Percentiles rank a stretch among this genome's conserved stretches.
Conservation (phyloP, 2,113 vertebrate species). For the Pterocles orientalis region DNA sequence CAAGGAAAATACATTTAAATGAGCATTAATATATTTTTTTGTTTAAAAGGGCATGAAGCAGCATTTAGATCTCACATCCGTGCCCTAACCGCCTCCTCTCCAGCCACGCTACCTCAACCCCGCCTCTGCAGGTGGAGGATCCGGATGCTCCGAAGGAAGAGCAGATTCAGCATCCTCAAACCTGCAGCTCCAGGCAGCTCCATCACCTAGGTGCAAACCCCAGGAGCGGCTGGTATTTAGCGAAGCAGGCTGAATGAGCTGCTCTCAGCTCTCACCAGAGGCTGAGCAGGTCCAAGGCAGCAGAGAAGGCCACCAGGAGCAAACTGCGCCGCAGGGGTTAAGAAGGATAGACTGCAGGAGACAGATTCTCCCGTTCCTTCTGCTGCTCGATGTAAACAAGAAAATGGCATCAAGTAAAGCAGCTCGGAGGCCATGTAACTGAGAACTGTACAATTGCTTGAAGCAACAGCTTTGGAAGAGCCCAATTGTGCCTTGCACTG, state of each 20-base stretch:
- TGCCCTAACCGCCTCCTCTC: rapidly evolving
- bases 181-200: neutral
- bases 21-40: neutral
- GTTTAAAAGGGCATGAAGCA: neutral
- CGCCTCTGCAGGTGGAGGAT: rapidly evolving
- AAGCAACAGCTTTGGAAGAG: neutral
- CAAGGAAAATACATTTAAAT: neutral
- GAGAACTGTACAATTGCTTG: too few species aligned
- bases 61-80: neutral
- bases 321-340: rapidly evolving
- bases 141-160: rapidly evolving
- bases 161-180: neutral
- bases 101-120: neutral
- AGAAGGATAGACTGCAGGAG: neutral
- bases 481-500: rapidly evolving
- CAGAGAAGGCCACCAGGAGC: rapidly evolving
- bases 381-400: neutral
- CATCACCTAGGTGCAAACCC: rapidly evolving
- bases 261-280: neutral
- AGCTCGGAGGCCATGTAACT: neutral
- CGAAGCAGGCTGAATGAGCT: neutral
- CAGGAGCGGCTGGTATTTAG: neutral
- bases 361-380: neutral
- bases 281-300: neutral
- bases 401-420: neutral